A percentile compares a stretch with the other conserved stretches of the same genome.
Evolutionary conservation across 1,140 invertebrate genomes (phyloP).

Genomic region (Calephelis virginiensis): DNA sequence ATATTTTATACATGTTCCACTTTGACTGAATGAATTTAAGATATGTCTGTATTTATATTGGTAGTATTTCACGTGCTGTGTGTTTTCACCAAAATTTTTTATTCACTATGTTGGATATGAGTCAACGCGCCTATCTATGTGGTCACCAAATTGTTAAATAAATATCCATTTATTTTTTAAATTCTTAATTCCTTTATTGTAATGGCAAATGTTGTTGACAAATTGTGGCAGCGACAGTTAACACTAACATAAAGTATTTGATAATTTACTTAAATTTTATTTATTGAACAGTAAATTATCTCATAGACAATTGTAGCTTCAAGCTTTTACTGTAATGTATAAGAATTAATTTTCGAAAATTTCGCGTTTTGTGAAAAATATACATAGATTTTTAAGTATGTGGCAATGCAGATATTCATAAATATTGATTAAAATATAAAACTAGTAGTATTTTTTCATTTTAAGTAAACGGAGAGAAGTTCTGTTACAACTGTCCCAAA

Average conservation of each 20-base stretch:
- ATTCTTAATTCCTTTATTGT: constrained; percentile 61
- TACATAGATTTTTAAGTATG: constrained; percentile 77
- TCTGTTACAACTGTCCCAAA: constrained; percentile 73
- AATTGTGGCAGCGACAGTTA: constrained; percentile 72
- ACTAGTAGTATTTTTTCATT: constrained; percentile 67
- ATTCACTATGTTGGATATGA: constrained; percentile 77
- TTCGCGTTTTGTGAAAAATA: constrained; percentile 71
- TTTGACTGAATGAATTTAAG: constrained; percentile 75
- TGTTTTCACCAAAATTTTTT: constrained; percentile 67
- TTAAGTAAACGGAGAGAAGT: constrained; percentile 49
- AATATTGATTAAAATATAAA: constrained; percentile 65
- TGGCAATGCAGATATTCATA: constrained; percentile 78
- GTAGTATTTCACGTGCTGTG: constrained; percentile 69
- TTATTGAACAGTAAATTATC: constrained; percentile 64
- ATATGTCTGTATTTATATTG: constrained; percentile 73
- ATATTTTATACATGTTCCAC: constrained; percentile 76
- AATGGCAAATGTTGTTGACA: constrained; percentile 74
- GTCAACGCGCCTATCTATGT: constrained; percentile 72
- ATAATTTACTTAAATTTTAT: constrained; percentile 74
- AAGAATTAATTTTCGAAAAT: constrained; percentile 68
- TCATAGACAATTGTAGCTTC: constrained; percentile 65
- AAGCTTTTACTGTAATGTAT: constrained; percentile 61
- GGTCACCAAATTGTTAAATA: constrained; percentile 66
- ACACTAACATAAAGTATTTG: constrained; percentile 37
- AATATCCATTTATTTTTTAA: constrained; percentile 52